These are phyloP conservation scores for Medauroidea extradentata DNA, from an alignment of 1,140 invertebrate genomes.

Conservation along the genomic window DNA sequence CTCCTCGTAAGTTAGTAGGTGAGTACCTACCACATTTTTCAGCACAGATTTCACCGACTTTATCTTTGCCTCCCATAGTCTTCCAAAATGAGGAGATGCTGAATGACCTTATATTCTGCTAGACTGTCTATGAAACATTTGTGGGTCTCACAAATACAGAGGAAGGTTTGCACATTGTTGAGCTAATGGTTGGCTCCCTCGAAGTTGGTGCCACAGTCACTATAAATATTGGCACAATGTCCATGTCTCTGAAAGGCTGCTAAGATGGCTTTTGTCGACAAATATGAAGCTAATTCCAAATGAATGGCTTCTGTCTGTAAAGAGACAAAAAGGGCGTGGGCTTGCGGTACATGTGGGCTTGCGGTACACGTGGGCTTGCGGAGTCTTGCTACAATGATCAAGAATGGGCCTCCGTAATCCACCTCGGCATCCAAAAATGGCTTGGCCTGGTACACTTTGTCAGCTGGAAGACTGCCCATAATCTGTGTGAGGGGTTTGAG, in stretches of 20 bases:
- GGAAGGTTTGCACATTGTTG: background rate
- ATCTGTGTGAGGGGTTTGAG: no score
- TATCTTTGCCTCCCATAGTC: constrained; percentile 38
- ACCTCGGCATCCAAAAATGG: constrained; percentile 36
- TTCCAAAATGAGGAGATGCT: constrained; percentile 33
- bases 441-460: constrained; percentile 24
- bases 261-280: constrained; percentile 8
- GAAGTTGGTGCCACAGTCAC: constrained; percentile 28
- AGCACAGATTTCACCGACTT: constrained; percentile 36
- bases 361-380: no score
- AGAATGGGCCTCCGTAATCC: constrained; percentile 42
- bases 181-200: background rate
- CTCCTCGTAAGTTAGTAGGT: constrained; percentile 31
- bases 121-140: background rate
- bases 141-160: no score
- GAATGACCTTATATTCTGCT: constrained; percentile 18
- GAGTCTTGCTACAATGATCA: constrained; percentile 22
- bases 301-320: constrained; percentile 7
- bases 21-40: constrained; percentile 21
- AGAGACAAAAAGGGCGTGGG: constrained; percentile 2
- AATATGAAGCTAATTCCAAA: background rate
- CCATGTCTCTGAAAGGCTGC: constrained; percentile 19
- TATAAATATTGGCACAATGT: constrained; percentile 14
- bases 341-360: no score
- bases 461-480: constrained; percentile 34